Evolutionary conservation across 2,888 invertebrate genomes (phyloP), one percentile per base, ranked within the genome.

Genomic region (Nesidiocoris tenuis): DNA sequence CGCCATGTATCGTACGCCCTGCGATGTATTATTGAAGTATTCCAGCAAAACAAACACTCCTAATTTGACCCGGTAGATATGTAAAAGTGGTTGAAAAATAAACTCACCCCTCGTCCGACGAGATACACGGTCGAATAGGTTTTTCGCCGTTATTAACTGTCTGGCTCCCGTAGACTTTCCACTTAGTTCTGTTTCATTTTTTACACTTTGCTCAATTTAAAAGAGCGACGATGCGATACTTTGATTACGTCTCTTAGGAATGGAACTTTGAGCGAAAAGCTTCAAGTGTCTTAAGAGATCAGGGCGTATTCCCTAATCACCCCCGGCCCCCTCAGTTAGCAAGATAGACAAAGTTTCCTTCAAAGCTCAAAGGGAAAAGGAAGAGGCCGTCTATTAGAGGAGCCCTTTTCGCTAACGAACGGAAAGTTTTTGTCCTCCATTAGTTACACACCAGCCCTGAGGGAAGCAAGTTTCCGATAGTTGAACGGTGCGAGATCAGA

Each of bases 351-450:
- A 65, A 65, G 65, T 65, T 65, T 39, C 65, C 25, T 65, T 24
- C 67, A 22, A 21, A 67, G 67, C 56, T 67, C 67, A 67, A 67
- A 55, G 67, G 67, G 21, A 67, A 67, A 55, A 21, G 66, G 39
- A 21, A 17, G 21, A 18, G 39, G 17, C 39, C 66, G 55, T 39
- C 66, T 55, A 21, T 66, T 66, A 66, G 55, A 54, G 39, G n/a
- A 39, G 39, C 5, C 39, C 39, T 39, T 39, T 39, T 39, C 56
- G 22, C 67, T 67, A 67, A 67, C 67, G 67, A 67, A 67, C 67
- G 67, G 67, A 67, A 67, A 67, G 56, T 56, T 56, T 67, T 67
- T 67, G 55, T 67, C 67, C 55, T 65, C 65, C 65, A 65, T 65
- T 65, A 65, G 65, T 65, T 65, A 7, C 65, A 65, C 65, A 65